phyloP scores from a whole-genome alignment of 2,888 invertebrate species.

The Pyrocoelia pectoralis region DNA sequence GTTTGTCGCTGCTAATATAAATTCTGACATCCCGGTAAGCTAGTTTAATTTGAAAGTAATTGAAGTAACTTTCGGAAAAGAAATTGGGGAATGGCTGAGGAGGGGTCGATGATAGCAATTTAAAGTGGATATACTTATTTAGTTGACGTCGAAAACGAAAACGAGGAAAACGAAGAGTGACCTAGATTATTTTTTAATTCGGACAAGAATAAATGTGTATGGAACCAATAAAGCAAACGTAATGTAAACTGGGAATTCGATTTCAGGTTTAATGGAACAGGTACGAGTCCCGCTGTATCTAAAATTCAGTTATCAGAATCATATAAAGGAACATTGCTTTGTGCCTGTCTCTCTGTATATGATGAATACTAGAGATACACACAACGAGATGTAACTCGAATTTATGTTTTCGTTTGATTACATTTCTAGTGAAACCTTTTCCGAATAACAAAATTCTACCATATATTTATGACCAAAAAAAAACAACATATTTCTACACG shows the following conservation, averaged over 20 bases:
- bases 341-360: constrained; percentile 12
- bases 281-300: constrained; percentile 30
- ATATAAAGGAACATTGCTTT: constrained; percentile 23
- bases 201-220: constrained; percentile 21
- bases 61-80: not conserved
- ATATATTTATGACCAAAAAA: not conserved
- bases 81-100: too few species aligned
- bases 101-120: not conserved
- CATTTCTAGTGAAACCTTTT: constrained; percentile 8
- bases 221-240: constrained; percentile 30
- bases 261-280: constrained; percentile 32
- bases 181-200: constrained; percentile 19
- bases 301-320: constrained; percentile 29
- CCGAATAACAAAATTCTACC: not conserved
- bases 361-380: constrained; percentile 8
- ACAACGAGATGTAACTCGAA: constrained; percentile 18
- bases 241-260: constrained; percentile 31
- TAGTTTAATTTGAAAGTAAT: constrained; percentile 5
- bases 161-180: not conserved
- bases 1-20: constrained; percentile 1
- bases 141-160: not conserved
- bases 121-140: constrained; percentile 1
- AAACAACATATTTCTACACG: not conserved
- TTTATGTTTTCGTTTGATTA: constrained; percentile 13
- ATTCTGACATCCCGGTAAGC: constrained; percentile 7